Evolutionary conservation across 2,113 vertebrate species (phyloP).

Genomic region (Misgurnus mizolepis): DNA sequence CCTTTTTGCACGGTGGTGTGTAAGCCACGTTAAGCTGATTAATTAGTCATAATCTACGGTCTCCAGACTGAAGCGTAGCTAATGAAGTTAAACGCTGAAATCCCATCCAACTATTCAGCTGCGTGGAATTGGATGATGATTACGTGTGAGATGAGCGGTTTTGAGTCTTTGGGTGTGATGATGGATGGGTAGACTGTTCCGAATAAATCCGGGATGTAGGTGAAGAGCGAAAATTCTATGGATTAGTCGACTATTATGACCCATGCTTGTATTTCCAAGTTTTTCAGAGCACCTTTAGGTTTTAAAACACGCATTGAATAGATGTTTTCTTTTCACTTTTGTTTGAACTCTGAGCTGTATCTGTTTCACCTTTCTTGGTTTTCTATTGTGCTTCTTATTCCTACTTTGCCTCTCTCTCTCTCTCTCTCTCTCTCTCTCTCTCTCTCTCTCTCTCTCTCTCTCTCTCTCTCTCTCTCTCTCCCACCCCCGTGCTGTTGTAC

Average conservation of each 20-base stretch:
- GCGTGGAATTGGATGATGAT: constrained; percentile 42
- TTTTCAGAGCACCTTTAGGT: neutral
- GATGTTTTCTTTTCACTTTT: constrained; percentile 6
- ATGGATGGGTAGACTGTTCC: neutral
- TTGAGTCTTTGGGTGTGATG: neutral
- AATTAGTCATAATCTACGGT: constrained; percentile 82
- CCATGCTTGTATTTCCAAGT: too few relatives aligned
- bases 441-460: neutral
- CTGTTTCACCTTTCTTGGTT: constrained; percentile 24
- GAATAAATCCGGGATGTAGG: neutral
- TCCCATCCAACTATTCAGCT: constrained; percentile 70
- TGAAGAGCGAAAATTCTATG: neutral
- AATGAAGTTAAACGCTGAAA: constrained; percentile 79
- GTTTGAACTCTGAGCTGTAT: neutral
- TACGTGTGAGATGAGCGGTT: constrained; percentile 25
- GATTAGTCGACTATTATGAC: neutral
- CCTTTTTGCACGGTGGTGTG: constrained; percentile 72
- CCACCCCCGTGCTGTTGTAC: neutral
- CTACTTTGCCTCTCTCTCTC: neutral
- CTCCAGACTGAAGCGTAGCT: constrained; percentile 76
- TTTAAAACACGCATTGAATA: neutral
- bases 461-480: constrained; percentile 32
- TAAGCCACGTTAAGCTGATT: constrained; percentile 79
- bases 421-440: neutral
- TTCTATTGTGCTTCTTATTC: neutral